Base-by-base conservation (phyloP, 2,888 invertebrate species). In the Tipula lateralis region DNA sequence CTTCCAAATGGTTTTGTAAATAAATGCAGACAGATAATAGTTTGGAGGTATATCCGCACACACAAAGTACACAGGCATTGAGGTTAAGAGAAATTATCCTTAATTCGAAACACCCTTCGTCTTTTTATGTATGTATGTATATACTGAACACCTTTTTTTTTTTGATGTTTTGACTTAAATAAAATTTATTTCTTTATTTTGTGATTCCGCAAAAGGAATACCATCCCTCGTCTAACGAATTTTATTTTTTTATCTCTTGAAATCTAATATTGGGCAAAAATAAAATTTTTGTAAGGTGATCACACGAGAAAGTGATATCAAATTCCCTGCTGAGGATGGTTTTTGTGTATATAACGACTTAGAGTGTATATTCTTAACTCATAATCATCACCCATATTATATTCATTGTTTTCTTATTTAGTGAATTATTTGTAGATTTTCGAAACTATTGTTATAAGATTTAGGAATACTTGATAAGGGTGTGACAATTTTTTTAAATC, bases 101-200 rank as follows among this genome's bases (percentile, higher is more conserved):
- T 66, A 66, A 66, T 66, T 66, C 66, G 66, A 66, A 66, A 66
- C 66, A 66, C 66, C 66, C 66, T 66, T 66, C 66, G 24, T 2
- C 24, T 66, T 66, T 66, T 66, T 66, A 66, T 50, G 9, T 44
- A 44, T 44, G n/a, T 44, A 36, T 7, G 39, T 39, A 39, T 16
- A 66, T 66, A 66, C 66, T 66, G 66, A 66, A 66, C 66, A 66
- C 66, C 66, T 66, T 66, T 66, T 44, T 44, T 44, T 44, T 66
- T 66, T 19, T 66, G 66, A 66, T 66, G 24, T 66, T 66, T 66
- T 66, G 66, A 66, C 66, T 66, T 66, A 66, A 66, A 66, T 66
- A 66, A 66, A 66, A 66, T 66, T 66, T 66, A 66, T 66, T 66
- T 66, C 66, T 66, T 66, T 66, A 66, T 66, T 66, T 66, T 66